Percentiles rank a stretch among this genome's conserved stretches.
These are phyloP conservation scores for Conger conger DNA, from an alignment of 2,113 vertebrate species.

Conservation along the genomic window DNA sequence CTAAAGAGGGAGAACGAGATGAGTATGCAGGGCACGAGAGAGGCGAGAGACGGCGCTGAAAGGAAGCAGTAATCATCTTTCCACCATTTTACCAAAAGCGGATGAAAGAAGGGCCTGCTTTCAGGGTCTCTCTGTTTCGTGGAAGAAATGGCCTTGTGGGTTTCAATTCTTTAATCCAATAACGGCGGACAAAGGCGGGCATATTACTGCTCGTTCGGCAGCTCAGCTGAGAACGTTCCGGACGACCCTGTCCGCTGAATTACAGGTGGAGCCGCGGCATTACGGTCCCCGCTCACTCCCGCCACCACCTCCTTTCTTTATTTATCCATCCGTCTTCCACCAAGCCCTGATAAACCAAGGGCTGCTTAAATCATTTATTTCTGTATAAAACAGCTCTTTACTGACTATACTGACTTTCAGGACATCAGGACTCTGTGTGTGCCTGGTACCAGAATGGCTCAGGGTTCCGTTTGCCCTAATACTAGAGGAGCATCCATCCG, in stretches of 20 bases:
- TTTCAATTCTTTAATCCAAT: background rate
- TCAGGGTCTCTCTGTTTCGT: background rate
- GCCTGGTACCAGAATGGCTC: background rate
- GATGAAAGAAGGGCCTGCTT: background rate
- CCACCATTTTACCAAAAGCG: background rate
- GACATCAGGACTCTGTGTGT: background rate
- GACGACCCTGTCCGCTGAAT: background rate
- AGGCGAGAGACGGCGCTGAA: background rate
- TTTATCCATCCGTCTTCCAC: background rate
- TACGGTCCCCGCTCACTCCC: background rate
- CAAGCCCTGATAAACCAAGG: background rate
- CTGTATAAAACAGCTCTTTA: background rate
- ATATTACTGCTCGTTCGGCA: background rate
- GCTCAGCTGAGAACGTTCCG: background rate
- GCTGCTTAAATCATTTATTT: background rate
- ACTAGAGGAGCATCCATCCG: too few relatives aligned
- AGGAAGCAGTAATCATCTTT: background rate
- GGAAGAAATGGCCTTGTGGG: background rate
- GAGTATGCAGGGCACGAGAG: background rate
- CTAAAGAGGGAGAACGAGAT: background rate
- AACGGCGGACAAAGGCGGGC: slow-evolving; percentile 7
- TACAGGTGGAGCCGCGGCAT: background rate
- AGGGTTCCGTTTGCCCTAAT: background rate
- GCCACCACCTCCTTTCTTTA: background rate
- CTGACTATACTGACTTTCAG: background rate